A percentile compares a stretch with the other conserved stretches of the same genome.
Evolutionary conservation across 1,140 invertebrate species (phyloP).

Genomic region (Dryas iulia): DNA sequence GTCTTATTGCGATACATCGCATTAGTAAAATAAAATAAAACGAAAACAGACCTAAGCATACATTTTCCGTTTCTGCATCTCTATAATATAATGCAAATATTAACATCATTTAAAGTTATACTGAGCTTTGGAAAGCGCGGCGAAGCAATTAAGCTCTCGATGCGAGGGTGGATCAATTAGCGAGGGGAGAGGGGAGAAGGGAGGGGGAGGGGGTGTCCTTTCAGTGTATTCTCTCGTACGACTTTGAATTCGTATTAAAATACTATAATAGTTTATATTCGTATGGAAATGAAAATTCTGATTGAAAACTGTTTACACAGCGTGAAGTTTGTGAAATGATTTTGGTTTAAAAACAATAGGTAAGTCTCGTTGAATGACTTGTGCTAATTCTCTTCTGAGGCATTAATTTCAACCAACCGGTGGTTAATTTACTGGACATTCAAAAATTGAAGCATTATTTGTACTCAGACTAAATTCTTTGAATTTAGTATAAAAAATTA

Average conservation of each 20-base stretch:
- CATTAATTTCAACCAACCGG: too few species aligned
- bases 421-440: too few species aligned
- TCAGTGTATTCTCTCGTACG: background rate
- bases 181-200: background rate
- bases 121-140: background rate
- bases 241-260: background rate
- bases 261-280: background rate
- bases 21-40: too few species aligned
- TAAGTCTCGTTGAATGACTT: too few species aligned
- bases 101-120: conserved; percentile 1
- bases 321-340: too few species aligned
- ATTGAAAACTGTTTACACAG: background rate
- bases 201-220: background rate
- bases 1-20: too few species aligned
- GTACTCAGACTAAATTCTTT: too few species aligned
- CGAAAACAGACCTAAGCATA: background rate
- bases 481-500: too few species aligned
- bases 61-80: background rate
- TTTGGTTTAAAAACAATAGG: too few species aligned
- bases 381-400: too few species aligned
- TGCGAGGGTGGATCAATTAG: conserved; percentile 3
- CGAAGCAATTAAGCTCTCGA: conserved; percentile 2
- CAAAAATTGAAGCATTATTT: too few species aligned
- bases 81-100: background rate
- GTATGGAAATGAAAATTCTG: background rate